Conservation (phyloP, 1,140 invertebrate species). For the Cardiocondyla obscurior region DNA sequence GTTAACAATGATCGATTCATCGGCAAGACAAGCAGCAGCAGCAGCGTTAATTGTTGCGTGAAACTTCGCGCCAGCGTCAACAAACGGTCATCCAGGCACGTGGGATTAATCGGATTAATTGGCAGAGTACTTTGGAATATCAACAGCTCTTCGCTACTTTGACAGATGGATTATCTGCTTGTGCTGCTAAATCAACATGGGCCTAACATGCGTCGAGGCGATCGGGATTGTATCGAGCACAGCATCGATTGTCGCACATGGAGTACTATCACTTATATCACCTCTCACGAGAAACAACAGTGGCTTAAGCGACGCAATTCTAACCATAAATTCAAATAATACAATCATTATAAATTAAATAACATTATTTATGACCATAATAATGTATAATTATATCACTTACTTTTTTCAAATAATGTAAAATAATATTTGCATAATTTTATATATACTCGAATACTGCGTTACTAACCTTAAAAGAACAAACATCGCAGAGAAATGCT, state of each 20-base stretch:
- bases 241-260: slow-evolving; percentile 37
- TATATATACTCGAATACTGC: too few species aligned
- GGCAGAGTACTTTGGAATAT: neutral
- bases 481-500: too few species aligned
- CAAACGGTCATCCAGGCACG: neutral
- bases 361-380: neutral
- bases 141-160: slow-evolving; percentile 37
- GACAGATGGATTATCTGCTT: slow-evolving; percentile 44
- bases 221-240: slow-evolving; percentile 54
- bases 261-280: neutral
- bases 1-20: neutral
- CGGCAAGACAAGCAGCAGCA: neutral
- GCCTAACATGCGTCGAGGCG: slow-evolving; percentile 9
- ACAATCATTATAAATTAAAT: slow-evolving; percentile 5
- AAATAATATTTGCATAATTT: slow-evolving; percentile 5
- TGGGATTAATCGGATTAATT: slow-evolving; percentile 59
- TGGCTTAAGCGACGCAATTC: neutral
- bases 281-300: neutral
- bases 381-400: neutral
- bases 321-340: neutral
- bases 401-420: neutral
- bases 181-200: slow-evolving; percentile 51
- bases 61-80: neutral
- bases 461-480: too few species aligned
- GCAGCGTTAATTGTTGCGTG: slow-evolving; percentile 11